Conservation (phyloP, 2,797 vertebrate species). For the Acanthurus tractus region DNA sequence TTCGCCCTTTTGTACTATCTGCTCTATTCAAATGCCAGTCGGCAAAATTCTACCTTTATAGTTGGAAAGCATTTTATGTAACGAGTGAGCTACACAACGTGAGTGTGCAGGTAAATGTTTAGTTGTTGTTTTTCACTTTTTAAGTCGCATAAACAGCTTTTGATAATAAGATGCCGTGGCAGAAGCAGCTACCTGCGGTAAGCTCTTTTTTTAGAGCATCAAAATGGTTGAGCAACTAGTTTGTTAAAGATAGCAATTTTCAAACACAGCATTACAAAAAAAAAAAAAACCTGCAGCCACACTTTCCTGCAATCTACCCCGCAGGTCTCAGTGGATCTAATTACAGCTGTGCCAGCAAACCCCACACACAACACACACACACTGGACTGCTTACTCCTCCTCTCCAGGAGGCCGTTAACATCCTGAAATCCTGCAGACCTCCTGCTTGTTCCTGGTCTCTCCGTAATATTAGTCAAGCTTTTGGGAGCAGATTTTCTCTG, state of each 20-base stretch:
- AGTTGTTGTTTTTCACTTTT: too few species aligned
- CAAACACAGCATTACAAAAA: conserved; percentile 15
- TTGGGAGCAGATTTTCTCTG: conserved; percentile 18
- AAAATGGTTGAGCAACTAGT: conserved; percentile 13
- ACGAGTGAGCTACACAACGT: neutral
- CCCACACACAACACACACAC: neutral
- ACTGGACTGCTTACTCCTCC: conserved; percentile 25
- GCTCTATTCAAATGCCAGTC: neutral
- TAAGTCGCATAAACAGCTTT: neutral
- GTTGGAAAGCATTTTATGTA: neutral
- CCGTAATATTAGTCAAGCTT: conserved; percentile 41
- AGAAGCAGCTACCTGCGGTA: neutral
- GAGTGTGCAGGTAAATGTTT: neutral
- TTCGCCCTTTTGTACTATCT: neutral
- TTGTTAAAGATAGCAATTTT: conserved; percentile 15
- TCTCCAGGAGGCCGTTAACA: conserved; percentile 51
- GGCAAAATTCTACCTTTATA: neutral
- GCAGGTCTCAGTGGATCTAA: conserved; percentile 71
- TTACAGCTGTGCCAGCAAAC: conserved; percentile 64
- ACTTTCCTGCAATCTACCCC: conserved; percentile 43
- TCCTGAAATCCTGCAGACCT: conserved; percentile 60
- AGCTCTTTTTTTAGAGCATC: conserved; percentile 4
- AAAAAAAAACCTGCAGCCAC: conserved; percentile 4
- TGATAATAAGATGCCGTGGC: neutral
- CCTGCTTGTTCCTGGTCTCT: conserved; percentile 38